These are phyloP conservation scores for Streptopelia turtur DNA, from an alignment of 2,797 vertebrate species.

Conservation along the genomic window DNA sequence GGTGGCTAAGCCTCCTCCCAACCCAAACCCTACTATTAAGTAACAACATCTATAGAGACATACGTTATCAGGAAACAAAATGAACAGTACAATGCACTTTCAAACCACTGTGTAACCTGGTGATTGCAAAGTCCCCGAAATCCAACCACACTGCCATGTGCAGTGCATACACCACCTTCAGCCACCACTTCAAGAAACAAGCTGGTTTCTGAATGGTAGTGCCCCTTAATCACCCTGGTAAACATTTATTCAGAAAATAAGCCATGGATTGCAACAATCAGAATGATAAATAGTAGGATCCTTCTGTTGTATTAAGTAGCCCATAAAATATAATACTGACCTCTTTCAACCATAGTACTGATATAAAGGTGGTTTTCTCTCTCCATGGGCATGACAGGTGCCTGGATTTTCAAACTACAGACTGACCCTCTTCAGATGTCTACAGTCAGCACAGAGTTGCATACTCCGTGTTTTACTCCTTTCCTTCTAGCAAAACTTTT, in stretches of 20 bases:
- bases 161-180: background rate
- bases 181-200: background rate
- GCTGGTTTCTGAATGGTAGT: background rate
- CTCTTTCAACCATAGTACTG: background rate
- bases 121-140: background rate
- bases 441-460: background rate
- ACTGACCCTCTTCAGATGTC: background rate
- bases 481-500: background rate
- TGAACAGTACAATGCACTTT: conserved; percentile 70
- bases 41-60: conserved; percentile 59
- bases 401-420: background rate
- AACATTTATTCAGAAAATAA: background rate
- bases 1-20: background rate
- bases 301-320: background rate
- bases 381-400: background rate
- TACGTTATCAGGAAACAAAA: conserved; percentile 78
- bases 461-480: background rate
- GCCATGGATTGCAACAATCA: background rate
- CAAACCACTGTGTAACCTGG: conserved; percentile 77
- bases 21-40: background rate
- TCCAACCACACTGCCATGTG: background rate
- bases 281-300: background rate
- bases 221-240: background rate
- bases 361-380: background rate
- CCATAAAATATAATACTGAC: background rate